These are phyloP conservation scores for Caenorhabditis sp. DNA, from an alignment of 2,888 invertebrate species.

Conservation along the genomic window DNA sequence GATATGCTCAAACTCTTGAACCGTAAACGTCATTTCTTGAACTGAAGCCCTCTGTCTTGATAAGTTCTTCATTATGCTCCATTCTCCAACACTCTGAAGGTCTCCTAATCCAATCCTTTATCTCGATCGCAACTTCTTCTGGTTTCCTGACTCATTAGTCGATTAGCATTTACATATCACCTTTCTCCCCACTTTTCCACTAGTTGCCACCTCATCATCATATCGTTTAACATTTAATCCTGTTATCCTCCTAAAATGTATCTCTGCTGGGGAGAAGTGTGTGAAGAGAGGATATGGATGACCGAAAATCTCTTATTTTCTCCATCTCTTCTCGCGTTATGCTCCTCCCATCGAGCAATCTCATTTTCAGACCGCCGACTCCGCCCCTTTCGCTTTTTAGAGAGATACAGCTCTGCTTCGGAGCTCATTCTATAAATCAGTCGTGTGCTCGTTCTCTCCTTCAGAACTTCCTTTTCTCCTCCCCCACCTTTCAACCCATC, in stretches of 20 bases:
- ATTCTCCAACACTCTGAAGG: not conserved
- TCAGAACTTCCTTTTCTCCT: not conserved
- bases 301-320: constrained; percentile 50
- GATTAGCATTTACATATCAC: constrained; percentile 38
- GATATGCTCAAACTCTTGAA: constrained; percentile 24
- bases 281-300: constrained; percentile 25
- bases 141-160: constrained; percentile 52
- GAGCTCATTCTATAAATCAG: constrained; percentile 25
- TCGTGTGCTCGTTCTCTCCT: constrained; percentile 20
- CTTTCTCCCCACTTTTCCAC: constrained; percentile 12
- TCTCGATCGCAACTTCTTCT: not conserved
- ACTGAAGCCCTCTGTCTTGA: constrained; percentile 30
- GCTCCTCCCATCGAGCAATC: constrained; percentile 24
- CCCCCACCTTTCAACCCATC: not conserved
- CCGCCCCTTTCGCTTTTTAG: constrained; percentile 41
- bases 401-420: constrained; percentile 12
- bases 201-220: constrained; percentile 43
- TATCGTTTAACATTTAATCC: constrained; percentile 55
- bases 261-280: constrained; percentile 16
- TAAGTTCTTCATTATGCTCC: constrained; percentile 24
- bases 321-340: constrained; percentile 11
- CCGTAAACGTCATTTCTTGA: constrained; percentile 28
- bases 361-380: constrained; percentile 45
- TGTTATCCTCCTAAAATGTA: constrained; percentile 57
- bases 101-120: not conserved